phyloP scores from a whole-genome alignment of 2,888 invertebrate genomes.

The Trissolcus japonicus region DNA sequence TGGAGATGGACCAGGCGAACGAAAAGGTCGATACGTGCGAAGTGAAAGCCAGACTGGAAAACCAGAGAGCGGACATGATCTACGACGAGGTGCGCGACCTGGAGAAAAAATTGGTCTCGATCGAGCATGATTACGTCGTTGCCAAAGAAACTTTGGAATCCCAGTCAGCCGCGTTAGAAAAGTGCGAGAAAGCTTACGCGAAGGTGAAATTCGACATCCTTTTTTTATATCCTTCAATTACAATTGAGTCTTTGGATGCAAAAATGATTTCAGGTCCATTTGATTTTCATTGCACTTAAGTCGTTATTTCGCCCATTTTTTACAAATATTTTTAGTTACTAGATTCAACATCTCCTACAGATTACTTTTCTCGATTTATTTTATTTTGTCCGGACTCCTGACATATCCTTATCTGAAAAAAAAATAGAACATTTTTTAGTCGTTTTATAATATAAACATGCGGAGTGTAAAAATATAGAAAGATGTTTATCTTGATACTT shows the following conservation, averaged over 20 bases:
- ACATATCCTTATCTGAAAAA: background rate
- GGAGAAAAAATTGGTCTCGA: conserved; percentile 95
- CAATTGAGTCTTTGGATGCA: no score
- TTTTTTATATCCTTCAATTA: background rate
- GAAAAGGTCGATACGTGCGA: conserved; percentile 83
- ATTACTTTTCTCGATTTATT: no score
- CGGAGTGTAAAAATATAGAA: no score
- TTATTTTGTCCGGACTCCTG: background rate
- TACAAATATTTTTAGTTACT: no score
- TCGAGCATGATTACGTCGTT: conserved; percentile 92
- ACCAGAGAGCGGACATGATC: conserved; percentile 78
- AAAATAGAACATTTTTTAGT: background rate
- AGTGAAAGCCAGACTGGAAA: conserved; percentile 79
- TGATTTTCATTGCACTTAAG: no score
- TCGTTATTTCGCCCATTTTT: no score
- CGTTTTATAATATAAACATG: background rate
- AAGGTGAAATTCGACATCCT: conserved; percentile 78
- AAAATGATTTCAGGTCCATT: no score
- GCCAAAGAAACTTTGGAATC: conserved; percentile 93
- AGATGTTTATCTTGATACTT: background rate
- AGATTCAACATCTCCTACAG: no score
- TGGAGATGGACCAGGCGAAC: conserved; percentile 84
- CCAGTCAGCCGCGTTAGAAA: conserved; percentile 94
- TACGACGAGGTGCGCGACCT: conserved; percentile 96
- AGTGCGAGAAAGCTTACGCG: conserved; percentile 92